Percentiles rank a stretch among this genome's conserved stretches.
phyloP scores from a whole-genome alignment of 1,140 invertebrate genomes.

The Amyelois transitella region DNA sequence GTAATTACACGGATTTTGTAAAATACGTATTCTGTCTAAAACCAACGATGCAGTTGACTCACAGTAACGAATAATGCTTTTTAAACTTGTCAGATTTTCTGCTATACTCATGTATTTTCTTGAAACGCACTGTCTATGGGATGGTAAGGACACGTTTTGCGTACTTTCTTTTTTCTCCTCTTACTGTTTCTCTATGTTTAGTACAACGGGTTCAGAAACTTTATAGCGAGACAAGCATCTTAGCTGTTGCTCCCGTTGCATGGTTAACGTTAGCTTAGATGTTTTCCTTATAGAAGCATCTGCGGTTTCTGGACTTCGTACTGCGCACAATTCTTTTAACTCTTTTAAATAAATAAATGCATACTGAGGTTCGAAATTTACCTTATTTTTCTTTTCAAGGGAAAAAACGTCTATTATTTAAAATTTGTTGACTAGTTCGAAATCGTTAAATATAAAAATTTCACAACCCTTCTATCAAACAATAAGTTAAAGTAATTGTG shows the following conservation, averaged over 20 bases:
- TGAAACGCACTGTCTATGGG: conserved; percentile 47
- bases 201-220: conserved; percentile 42
- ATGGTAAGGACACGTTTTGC: conserved; percentile 57
- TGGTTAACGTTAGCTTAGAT: conserved; percentile 6
- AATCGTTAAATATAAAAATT: no score
- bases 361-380: no score
- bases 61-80: conserved; percentile 33
- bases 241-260: conserved; percentile 5
- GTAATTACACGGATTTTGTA: conserved; percentile 4
- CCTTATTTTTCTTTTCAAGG: no score
- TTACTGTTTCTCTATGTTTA: conserved; percentile 33
- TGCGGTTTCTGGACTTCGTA: conserved; percentile 34
- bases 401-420: no score
- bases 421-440: no score
- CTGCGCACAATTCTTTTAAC: conserved; percentile 37
- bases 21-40: neutral
- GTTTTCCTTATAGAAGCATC: neutral
- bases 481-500: conserved; percentile 25
- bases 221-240: conserved; percentile 2
- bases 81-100: conserved; percentile 34
- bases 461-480: neutral
- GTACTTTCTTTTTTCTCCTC: conserved; percentile 27
- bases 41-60: conserved; percentile 8
- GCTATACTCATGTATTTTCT: conserved; percentile 45
- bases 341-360: conserved; percentile 8